Conservation (phyloP, 2,888 invertebrate species). For the Drosophila aldrichi region DNA sequence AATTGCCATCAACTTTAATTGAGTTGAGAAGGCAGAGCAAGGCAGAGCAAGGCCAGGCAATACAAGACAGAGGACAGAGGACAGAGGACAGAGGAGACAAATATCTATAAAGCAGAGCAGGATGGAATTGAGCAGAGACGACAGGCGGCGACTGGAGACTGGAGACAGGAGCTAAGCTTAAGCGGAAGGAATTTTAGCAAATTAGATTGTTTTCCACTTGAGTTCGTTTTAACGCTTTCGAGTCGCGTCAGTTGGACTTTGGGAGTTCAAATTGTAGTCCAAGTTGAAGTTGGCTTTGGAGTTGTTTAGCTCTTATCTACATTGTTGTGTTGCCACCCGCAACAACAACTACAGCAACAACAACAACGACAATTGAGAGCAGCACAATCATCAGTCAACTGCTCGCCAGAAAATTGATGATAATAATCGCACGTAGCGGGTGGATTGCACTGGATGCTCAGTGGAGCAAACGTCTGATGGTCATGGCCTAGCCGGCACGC, state of each 20-base stretch:
- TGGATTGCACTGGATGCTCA: slow-evolving; percentile 12
- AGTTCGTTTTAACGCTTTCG: slow-evolving; percentile 82
- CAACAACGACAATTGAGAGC: slow-evolving; percentile 21
- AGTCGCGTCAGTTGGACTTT: slow-evolving; percentile 42
- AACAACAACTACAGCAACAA: neutral
- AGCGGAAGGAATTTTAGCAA: slow-evolving; percentile 82
- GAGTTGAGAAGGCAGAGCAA: slow-evolving; percentile 73
- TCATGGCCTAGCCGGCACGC: slow-evolving; percentile 35
- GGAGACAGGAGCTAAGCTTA: slow-evolving; percentile 28
- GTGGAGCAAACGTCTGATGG: slow-evolving; percentile 27
- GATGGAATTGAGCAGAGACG: neutral
- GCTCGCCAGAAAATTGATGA: slow-evolving; percentile 81
- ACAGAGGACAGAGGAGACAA: slow-evolving; percentile 18
- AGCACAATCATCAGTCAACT: slow-evolving; percentile 74
- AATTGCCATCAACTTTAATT: slow-evolving; percentile 80
- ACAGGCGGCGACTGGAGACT: neutral
- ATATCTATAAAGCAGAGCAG: slow-evolving; percentile 32
- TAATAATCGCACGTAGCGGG: slow-evolving; percentile 79
- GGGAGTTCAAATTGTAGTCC: slow-evolving; percentile 23
- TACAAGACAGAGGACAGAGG: slow-evolving; percentile 5
- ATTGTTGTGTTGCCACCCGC: slow-evolving; percentile 35
- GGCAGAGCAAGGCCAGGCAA: slow-evolving; percentile 50
- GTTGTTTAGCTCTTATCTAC: slow-evolving; percentile 34
- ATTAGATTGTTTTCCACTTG: slow-evolving; percentile 85
- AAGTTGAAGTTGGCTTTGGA: slow-evolving; percentile 18